Evolutionary conservation across 2,113 vertebrate genomes (phyloP).

Genomic region (Aspiorhynchus laticeps): DNA sequence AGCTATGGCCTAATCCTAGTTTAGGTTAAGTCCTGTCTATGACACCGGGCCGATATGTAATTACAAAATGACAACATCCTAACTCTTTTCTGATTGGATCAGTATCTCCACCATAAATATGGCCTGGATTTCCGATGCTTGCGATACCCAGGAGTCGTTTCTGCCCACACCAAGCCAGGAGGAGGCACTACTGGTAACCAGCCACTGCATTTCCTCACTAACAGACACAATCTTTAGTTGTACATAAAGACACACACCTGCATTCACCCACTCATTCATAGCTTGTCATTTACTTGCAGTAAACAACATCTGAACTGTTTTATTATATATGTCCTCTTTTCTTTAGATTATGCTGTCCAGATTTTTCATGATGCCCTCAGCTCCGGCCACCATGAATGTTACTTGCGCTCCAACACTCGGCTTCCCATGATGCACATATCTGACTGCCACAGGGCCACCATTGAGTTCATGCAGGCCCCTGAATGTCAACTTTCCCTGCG

Average conservation of each 20-base stretch:
- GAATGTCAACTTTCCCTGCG: conserved; percentile 73
- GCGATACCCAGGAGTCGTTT: conserved; percentile 79
- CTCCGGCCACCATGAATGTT: conserved; percentile 76
- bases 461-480: conserved; percentile 77
- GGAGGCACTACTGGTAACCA: conserved; percentile 77
- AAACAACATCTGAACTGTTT: neutral
- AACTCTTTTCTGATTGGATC: conserved; percentile 44
- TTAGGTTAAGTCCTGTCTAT: too few species aligned
- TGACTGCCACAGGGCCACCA: conserved; percentile 78
- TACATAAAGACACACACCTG: neutral
- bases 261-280: neutral
- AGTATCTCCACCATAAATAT: conserved; percentile 81
- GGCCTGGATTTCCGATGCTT: conserved; percentile 79
- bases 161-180: conserved; percentile 71
- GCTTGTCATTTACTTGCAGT: neutral
- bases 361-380: conserved; percentile 79
- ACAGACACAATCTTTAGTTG: neutral
- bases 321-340: conserved; percentile 1
- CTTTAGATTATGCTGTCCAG: conserved; percentile 77
- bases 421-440: conserved; percentile 82
- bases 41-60: too few species aligned
- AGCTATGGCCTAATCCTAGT: too few species aligned
- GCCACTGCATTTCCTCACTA: neutral
- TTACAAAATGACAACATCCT: neutral
- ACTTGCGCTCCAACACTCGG: conserved; percentile 75